These are phyloP conservation scores for Anas capensis DNA, from an alignment of 2,797 vertebrate genomes.

Conservation along the genomic window DNA sequence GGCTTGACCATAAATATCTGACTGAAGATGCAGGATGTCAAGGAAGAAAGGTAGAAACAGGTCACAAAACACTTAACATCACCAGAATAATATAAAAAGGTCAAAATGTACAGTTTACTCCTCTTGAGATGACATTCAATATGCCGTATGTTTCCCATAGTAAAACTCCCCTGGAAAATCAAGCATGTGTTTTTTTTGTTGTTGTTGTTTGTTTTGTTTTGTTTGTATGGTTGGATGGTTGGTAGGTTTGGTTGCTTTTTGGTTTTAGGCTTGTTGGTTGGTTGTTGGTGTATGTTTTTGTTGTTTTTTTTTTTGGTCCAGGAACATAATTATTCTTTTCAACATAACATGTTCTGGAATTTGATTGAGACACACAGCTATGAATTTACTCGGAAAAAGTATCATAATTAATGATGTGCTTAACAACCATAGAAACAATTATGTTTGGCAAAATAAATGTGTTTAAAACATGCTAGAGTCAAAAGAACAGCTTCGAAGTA, in stretches of 20 bases:
- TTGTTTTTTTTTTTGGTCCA: neutral
- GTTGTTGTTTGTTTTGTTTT: neutral
- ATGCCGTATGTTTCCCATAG: neutral
- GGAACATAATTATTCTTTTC: constrained; percentile 46
- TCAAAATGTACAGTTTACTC: neutral
- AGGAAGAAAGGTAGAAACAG: neutral
- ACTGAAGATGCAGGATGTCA: neutral
- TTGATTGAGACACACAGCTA: constrained; percentile 20
- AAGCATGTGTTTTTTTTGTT: neutral
- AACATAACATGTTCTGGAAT: constrained; percentile 46
- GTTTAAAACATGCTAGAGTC: constrained; percentile 34
- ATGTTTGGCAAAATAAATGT: constrained; percentile 43
- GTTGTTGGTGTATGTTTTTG: too few species aligned
- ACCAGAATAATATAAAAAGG: neutral
- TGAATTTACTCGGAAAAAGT: constrained; percentile 34
- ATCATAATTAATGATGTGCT: constrained; percentile 55
- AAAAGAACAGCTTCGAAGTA: constrained; percentile 55
- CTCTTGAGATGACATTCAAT: neutral
- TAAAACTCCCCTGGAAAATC: neutral
- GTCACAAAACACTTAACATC: neutral
- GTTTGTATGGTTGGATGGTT: too few species aligned
- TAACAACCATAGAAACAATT: constrained; percentile 50
- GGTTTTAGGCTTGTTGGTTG: too few species aligned
- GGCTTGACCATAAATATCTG: neutral
- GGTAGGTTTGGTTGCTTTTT: neutral